Conservation (phyloP, 2,888 invertebrate species). For the Monopis laevigella region DNA sequence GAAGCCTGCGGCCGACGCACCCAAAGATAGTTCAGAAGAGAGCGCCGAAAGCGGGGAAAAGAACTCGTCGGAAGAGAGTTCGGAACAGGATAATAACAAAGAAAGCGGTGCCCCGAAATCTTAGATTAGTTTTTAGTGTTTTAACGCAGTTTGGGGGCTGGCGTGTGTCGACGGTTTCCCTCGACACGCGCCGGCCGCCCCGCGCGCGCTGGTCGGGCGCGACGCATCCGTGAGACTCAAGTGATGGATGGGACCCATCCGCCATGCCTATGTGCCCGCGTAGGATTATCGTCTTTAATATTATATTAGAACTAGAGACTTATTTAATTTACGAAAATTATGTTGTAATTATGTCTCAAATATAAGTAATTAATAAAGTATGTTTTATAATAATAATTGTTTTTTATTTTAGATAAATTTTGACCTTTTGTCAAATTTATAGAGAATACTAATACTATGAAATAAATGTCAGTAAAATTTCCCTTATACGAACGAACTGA, state of each 20-base stretch:
- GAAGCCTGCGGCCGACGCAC: constrained; percentile 27
- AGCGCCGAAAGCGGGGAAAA: constrained; percentile 30
- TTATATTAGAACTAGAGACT: constrained; percentile 52
- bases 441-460: no score
- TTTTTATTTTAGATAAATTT: no score
- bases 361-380: constrained; percentile 60
- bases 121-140: constrained; percentile 14
- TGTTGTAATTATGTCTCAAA: constrained; percentile 52
- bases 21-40: constrained; percentile 35
- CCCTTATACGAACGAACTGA: no score
- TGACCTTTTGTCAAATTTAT: no score
- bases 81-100: constrained; percentile 22
- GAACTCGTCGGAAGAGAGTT: constrained; percentile 37
- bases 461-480: no score
- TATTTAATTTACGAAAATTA: constrained; percentile 56
- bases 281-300: constrained; percentile 27
- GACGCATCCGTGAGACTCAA: constrained; percentile 21
- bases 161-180: constrained; percentile 55
- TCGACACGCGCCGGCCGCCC: constrained; percentile 58
- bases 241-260: neutral
- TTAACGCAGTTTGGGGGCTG: constrained; percentile 32
- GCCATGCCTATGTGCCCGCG: constrained; percentile 20
- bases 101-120: constrained; percentile 18
- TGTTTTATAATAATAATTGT: constrained; percentile 35
- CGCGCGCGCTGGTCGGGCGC: constrained; percentile 28